A percentile compares a stretch with the other conserved stretches of the same genome.
phyloP scores from a whole-genome alignment of 2,113 vertebrate species.

The Campylomormyrus numenius region DNA sequence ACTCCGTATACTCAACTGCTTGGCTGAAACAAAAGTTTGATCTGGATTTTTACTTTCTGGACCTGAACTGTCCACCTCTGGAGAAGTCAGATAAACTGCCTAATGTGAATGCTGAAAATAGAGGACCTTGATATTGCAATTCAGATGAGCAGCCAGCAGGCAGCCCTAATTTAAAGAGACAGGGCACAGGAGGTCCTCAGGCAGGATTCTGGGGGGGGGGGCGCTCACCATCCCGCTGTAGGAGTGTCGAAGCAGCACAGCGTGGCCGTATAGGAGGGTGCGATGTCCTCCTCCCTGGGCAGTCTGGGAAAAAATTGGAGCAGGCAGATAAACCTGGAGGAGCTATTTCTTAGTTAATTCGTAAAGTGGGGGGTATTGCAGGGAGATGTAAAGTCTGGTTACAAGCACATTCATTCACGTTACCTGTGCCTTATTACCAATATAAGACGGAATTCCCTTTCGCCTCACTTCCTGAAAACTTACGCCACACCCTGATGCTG shows the following conservation, averaged over 20 bases:
- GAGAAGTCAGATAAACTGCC: background rate
- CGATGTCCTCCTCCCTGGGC: constrained; percentile 86
- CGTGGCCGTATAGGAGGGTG: constrained; percentile 86
- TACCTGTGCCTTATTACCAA: background rate
- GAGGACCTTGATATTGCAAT: background rate
- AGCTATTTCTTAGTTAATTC: background rate
- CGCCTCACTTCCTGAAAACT: background rate
- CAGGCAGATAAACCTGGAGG: background rate
- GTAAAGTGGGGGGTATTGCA: background rate
- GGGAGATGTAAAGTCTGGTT: background rate
- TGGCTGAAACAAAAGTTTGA: background rate
- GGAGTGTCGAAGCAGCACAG: constrained; percentile 85
- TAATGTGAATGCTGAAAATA: background rate
- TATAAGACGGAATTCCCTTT: background rate
- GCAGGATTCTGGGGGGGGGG: background rate
- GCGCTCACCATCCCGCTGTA: constrained; percentile 85
- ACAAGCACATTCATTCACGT: background rate
- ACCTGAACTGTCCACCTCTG: background rate
- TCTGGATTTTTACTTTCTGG: background rate
- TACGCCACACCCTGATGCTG: background rate
- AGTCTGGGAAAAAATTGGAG: constrained; percentile 54
- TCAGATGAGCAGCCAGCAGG: background rate
- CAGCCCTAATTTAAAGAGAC: background rate
- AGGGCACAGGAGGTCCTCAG: background rate
- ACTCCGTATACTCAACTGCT: background rate